Evolutionary conservation across 2,797 vertebrate genomes (phyloP).

Genomic region (Setipinna tenuifilis): DNA sequence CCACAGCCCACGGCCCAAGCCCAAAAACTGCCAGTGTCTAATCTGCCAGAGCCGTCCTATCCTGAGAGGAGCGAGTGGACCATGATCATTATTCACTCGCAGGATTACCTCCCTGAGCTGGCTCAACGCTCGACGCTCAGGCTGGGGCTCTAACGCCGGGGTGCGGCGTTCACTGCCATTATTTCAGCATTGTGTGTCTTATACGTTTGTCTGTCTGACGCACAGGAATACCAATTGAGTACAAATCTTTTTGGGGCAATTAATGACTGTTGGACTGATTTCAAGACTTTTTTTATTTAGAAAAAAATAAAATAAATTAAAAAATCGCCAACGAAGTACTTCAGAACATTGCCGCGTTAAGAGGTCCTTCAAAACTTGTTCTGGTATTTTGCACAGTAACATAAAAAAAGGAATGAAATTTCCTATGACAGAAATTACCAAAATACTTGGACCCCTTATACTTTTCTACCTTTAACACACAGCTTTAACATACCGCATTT

Average conservation of each 20-base stretch:
- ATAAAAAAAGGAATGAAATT: background rate
- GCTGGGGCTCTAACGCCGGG: background rate
- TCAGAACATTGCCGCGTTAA: background rate
- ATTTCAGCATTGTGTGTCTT: slow-evolving; percentile 11
- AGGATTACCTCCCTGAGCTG: slow-evolving; percentile 17
- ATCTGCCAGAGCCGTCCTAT: background rate
- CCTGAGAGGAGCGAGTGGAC: background rate
- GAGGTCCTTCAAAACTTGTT: background rate
- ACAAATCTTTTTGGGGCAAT: background rate
- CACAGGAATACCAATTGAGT: background rate
- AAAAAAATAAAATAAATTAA: background rate
- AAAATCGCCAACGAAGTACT: background rate
- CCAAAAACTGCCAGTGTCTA: slow-evolving; percentile 14
- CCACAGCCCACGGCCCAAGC: background rate
- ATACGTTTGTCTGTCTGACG: background rate
- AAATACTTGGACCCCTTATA: background rate
- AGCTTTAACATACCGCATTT: background rate
- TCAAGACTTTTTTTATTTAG: background rate
- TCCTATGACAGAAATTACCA: background rate
- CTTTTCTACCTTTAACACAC: background rate
- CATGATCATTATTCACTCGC: slow-evolving; percentile 24
- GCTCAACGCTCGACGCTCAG: background rate
- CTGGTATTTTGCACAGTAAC: background rate
- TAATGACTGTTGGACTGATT: slow-evolving; percentile 15
- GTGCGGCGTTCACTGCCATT: background rate